Evolutionary conservation across 2,113 vertebrate genomes (phyloP).

Genomic region (Poecile atricapillus): DNA sequence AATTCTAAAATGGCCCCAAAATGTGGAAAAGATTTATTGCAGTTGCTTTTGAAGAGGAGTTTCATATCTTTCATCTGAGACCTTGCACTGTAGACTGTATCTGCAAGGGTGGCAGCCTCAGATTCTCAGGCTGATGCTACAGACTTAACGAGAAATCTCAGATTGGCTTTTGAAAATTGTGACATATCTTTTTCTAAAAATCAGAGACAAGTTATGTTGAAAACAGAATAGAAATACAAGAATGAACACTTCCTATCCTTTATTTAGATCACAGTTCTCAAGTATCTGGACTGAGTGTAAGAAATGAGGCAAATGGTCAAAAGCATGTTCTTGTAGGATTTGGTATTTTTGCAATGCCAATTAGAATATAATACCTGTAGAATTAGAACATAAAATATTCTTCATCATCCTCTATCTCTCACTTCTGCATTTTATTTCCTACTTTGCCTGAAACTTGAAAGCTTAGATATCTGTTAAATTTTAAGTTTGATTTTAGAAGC

Average conservation of each 20-base stretch:
- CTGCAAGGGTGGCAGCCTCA: neutral
- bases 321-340: neutral
- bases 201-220: neutral
- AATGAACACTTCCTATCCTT: neutral
- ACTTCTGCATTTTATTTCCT: accelerated
- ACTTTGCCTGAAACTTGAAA: neutral
- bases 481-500: neutral
- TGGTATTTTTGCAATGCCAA: neutral
- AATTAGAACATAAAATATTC: neutral
- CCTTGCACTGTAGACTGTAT: neutral
- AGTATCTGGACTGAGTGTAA: neutral
- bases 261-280: neutral
- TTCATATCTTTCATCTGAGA: neutral
- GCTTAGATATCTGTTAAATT: neutral
- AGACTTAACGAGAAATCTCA: neutral
- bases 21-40: neutral
- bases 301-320: neutral
- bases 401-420: neutral
- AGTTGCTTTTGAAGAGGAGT: neutral
- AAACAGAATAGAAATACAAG: neutral
- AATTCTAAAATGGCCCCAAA: neutral
- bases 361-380: neutral
- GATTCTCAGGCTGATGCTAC: neutral
- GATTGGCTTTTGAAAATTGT: neutral
- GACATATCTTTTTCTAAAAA: neutral